phyloP scores from a whole-genome alignment of 2,888 invertebrate species.

The Plebejus anna region DNA sequence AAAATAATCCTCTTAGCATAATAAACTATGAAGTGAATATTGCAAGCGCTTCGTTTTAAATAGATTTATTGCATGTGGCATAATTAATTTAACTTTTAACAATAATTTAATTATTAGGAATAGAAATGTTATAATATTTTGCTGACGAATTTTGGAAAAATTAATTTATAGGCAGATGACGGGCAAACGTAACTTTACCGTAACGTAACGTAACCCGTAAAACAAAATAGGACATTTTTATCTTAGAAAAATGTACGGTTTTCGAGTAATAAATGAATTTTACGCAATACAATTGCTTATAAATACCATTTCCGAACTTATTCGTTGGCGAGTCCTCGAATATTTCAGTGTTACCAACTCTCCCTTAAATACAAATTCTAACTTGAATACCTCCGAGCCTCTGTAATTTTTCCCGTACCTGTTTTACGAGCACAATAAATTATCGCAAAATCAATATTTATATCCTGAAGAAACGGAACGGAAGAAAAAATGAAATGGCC shows the following conservation, averaged over 20 bases:
- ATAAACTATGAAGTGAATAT: constrained; percentile 39
- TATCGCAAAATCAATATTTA: constrained; percentile 15
- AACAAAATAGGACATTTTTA: too few relatives aligned
- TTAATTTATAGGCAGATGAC: too few relatives aligned
- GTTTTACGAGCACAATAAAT: constrained; percentile 5
- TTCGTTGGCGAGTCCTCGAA: background rate
- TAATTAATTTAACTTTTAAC: background rate
- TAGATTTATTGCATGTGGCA: background rate
- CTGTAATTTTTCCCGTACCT: constrained; percentile 18
- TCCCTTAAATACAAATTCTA: background rate
- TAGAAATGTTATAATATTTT: too few relatives aligned
- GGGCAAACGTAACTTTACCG: too few relatives aligned
- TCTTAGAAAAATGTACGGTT: too few relatives aligned
- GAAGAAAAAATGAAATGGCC: constrained; percentile 9
- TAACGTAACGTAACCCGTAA: too few relatives aligned
- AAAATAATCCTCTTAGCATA: constrained; percentile 51
- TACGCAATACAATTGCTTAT: too few relatives aligned
- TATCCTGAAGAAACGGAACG: background rate
- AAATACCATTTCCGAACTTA: too few relatives aligned
- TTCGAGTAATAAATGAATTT: too few relatives aligned
- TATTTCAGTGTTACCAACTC: background rate
- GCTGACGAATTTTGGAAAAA: too few relatives aligned
- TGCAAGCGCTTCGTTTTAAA: background rate
- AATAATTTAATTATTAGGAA: background rate
- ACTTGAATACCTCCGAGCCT: background rate